Conservation (phyloP, 2,113 vertebrate species). For the Enhydra lutris region DNA sequence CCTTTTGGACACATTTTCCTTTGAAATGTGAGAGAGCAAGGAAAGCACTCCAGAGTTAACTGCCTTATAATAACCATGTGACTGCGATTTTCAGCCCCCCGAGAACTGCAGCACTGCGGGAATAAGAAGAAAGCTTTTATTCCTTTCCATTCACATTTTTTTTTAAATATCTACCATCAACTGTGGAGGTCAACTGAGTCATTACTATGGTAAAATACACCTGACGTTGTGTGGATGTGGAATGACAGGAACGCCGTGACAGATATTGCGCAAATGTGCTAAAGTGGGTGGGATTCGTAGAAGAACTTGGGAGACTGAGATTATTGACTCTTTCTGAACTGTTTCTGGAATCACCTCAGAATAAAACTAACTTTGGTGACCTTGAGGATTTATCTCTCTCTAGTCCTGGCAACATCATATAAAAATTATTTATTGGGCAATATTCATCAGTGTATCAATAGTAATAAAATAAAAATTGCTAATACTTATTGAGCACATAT, state of each 20-base stretch:
- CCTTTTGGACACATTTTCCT: not conserved
- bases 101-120: not conserved
- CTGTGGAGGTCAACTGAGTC: not conserved
- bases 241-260: not conserved
- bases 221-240: not conserved
- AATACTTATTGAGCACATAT: not conserved
- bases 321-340: not conserved
- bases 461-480: not conserved
- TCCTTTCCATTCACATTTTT: not conserved
- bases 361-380: not conserved
- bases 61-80: not conserved
- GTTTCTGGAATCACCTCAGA: not conserved
- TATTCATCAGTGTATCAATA: no score
- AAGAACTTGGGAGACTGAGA: not conserved
- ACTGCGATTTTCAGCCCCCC: not conserved
- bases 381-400: not conserved
- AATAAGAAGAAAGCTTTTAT: not conserved
- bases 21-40: slow-evolving; percentile 40
- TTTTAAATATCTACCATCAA: not conserved
- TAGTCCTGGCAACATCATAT: not conserved
- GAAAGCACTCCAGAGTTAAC: not conserved
- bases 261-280: no score
- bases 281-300: not conserved
- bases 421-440: not conserved
- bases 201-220: not conserved